Evolutionary conservation across 1,140 invertebrate species (phyloP).

Genomic region (Drosophila nigrodunni): DNA sequence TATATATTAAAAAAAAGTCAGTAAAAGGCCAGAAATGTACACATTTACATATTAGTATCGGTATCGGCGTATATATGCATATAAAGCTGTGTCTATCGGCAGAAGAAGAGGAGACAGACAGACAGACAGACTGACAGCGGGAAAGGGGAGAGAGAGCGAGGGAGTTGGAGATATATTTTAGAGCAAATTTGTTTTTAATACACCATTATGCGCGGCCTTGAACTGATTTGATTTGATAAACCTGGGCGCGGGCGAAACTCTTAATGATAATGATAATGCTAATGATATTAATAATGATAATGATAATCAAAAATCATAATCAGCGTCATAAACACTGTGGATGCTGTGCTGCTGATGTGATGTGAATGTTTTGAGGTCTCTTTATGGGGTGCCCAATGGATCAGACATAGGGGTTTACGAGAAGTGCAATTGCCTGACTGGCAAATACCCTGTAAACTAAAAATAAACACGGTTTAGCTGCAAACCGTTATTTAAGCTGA

Average conservation of each 20-base stretch:
- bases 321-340: too few species aligned
- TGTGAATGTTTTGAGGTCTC: neutral
- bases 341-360: neutral
- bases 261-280: constrained; percentile 23
- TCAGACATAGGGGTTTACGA: neutral
- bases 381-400: neutral
- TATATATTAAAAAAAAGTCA: constrained; percentile 5
- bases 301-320: constrained; percentile 8
- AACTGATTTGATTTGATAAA: constrained; percentile 67
- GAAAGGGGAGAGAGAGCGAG: neutral
- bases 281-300: constrained; percentile 17
- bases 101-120: neutral
- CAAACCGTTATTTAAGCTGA: too few species aligned
- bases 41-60: constrained; percentile 28
- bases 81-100: neutral
- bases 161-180: neutral
- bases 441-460: neutral
- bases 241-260: constrained; percentile 36
- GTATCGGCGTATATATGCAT: constrained; percentile 10
- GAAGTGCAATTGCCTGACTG: neutral
- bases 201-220: constrained; percentile 57
- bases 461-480: too few species aligned
- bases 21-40: constrained; percentile 30
- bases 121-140: neutral
- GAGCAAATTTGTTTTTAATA: constrained; percentile 13